A percentile compares a stretch with the other conserved stretches of the same genome.
phyloP scores from a whole-genome alignment of 1,140 invertebrate genomes.

The Heliconius hermathena region DNA sequence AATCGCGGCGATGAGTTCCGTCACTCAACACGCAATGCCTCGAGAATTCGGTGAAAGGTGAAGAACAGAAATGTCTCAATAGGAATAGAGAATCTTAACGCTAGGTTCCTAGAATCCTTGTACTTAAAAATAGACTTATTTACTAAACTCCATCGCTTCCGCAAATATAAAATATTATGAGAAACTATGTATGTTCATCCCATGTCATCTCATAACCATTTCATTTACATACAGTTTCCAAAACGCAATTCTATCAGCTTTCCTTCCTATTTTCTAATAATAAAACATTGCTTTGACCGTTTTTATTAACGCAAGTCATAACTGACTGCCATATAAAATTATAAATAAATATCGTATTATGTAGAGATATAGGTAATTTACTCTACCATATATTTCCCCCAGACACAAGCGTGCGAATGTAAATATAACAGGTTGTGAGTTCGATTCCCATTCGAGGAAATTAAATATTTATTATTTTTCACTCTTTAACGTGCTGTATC shows the following conservation, averaged over 20 bases:
- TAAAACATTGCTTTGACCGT: conserved; percentile 42
- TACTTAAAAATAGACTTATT: not conserved
- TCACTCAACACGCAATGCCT: no score
- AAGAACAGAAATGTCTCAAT: no score
- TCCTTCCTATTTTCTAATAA: conserved; percentile 67
- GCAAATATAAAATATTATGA: not conserved
- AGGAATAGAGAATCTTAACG: no score
- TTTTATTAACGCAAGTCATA: conserved; percentile 36
- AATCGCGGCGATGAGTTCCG: no score
- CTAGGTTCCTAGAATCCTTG: no score
- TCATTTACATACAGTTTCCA: conserved; percentile 55
- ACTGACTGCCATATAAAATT: not conserved
- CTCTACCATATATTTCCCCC: not conserved
- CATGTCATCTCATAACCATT: conserved; percentile 36
- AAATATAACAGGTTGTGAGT: no score
- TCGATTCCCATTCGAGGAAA: no score
- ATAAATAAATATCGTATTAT: not conserved
- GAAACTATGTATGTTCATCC: not conserved
- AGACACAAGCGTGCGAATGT: no score
- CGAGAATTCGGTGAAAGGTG: no score
- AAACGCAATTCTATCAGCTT: conserved; percentile 45
- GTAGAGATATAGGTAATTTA: not conserved
- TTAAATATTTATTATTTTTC: no score
- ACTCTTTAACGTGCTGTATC: no score
- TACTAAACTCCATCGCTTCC: not conserved